A percentile compares a stretch with the other conserved stretches of the same genome.
These are phyloP conservation scores for Phthorimaea operculella DNA, from an alignment of 1,140 invertebrate species.

Conservation along the genomic window DNA sequence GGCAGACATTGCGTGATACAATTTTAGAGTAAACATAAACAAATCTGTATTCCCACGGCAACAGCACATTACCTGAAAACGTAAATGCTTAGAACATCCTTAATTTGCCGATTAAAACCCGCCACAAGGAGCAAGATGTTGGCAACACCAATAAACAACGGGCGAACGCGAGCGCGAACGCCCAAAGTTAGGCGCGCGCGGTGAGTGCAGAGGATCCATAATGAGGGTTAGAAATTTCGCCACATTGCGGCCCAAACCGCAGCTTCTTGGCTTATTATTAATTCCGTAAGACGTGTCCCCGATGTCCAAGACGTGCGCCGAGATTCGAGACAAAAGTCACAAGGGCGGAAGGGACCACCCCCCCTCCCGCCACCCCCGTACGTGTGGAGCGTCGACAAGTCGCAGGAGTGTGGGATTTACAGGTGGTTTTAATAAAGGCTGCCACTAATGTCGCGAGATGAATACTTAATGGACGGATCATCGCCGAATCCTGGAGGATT, in stretches of 20 bases:
- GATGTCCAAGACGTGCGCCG: slow-evolving; percentile 66
- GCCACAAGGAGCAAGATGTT: slow-evolving; percentile 47
- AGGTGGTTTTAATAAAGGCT: slow-evolving; percentile 65
- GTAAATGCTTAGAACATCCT: slow-evolving; percentile 40
- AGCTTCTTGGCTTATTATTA: slow-evolving; percentile 67
- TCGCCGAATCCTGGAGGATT: slow-evolving; percentile 27
- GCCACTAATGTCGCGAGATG: slow-evolving; percentile 60
- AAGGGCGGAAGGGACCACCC: slow-evolving; percentile 39
- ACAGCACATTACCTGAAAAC: slow-evolving; percentile 16
- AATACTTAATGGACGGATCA: slow-evolving; percentile 64
- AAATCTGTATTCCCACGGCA: neutral
- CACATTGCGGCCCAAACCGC: slow-evolving; percentile 60
- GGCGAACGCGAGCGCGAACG: slow-evolving; percentile 52
- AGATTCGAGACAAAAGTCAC: slow-evolving; percentile 66
- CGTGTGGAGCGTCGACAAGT: slow-evolving; percentile 52
- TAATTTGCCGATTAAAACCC: slow-evolving; percentile 60
- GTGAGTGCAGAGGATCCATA: slow-evolving; percentile 61
- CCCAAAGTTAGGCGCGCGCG: slow-evolving; percentile 51
- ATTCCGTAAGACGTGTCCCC: slow-evolving; percentile 66
- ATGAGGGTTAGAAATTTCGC: slow-evolving; percentile 66
- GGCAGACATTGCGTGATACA: too few relatives aligned
- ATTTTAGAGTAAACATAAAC: too few relatives aligned
- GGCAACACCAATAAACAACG: slow-evolving; percentile 60
- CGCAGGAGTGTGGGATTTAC: slow-evolving; percentile 57
- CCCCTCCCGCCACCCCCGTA: slow-evolving; percentile 29